Conservation (phyloP, 2,797 vertebrate genomes). For the Sebastes ruberrimus region DNA sequence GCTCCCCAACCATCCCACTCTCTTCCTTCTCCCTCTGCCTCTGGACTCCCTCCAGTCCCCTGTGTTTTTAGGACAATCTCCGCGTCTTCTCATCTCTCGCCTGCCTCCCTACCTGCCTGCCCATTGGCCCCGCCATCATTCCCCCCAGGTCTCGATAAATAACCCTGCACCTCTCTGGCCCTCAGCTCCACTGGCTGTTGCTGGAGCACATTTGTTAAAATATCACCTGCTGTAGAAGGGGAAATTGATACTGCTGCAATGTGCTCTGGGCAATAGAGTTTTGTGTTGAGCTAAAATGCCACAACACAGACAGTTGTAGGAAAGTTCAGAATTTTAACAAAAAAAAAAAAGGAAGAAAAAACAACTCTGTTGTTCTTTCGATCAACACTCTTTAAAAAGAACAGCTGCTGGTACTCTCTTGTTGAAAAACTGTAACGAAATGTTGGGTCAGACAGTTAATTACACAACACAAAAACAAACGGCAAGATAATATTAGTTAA, state of each 20-base stretch:
- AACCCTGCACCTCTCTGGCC: constrained; percentile 79
- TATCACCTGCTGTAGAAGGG: constrained; percentile 83
- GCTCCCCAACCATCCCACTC: constrained; percentile 59
- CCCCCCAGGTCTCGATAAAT: constrained; percentile 86
- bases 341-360: constrained; percentile 20
- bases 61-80: constrained; percentile 75
- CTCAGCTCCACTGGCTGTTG: constrained; percentile 74
- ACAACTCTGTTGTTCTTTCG: constrained; percentile 23
- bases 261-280: constrained; percentile 66
- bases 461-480: constrained; percentile 20
- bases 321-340: constrained; percentile 52
- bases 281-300: constrained; percentile 72
- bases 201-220: constrained; percentile 89
- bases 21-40: constrained; percentile 49
- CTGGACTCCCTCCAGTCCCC: constrained; percentile 70
- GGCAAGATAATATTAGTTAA: constrained; percentile 55
- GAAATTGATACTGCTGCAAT: constrained; percentile 87
- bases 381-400: constrained; percentile 9
- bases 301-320: constrained; percentile 61
- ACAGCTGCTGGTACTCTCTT: constrained; percentile 8
- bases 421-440: constrained; percentile 27
- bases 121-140: constrained; percentile 85
- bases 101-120: constrained; percentile 75
- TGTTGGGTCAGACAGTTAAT: constrained; percentile 37
- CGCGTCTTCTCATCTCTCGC: constrained; percentile 67